Conservation (phyloP, 2,113 vertebrate genomes). For the Seriola dumerili region DNA sequence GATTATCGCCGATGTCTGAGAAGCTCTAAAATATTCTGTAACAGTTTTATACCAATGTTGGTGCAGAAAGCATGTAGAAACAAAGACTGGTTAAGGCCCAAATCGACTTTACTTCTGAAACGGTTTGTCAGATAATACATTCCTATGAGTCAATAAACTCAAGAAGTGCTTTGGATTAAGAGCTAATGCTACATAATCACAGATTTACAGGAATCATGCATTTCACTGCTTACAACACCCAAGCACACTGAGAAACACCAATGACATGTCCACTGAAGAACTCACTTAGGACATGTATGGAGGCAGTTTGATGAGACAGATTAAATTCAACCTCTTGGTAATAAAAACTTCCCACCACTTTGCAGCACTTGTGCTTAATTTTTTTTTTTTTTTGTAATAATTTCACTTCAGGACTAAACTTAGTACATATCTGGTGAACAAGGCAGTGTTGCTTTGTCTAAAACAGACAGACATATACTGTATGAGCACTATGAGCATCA, state of each 20-base stretch:
- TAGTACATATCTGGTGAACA: not conserved
- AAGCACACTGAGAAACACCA: slow-evolving; percentile 35
- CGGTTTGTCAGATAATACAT: slow-evolving; percentile 22
- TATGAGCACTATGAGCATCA: slow-evolving; percentile 8
- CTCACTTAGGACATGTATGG: slow-evolving; percentile 16
- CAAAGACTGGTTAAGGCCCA: not conserved
- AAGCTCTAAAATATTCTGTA: not conserved
- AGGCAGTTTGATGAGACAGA: slow-evolving; percentile 38
- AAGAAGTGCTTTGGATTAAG: slow-evolving; percentile 33
- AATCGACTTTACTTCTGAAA: slow-evolving; percentile 23
- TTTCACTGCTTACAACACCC: slow-evolving; percentile 47
- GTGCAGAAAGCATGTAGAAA: not conserved
- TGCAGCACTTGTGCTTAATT: slow-evolving; percentile 5
- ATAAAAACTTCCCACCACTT: slow-evolving; percentile 10
- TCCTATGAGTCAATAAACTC: not conserved
- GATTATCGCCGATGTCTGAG: not conserved
- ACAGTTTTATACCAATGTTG: not conserved
- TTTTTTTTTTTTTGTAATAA: slow-evolving; percentile 15
- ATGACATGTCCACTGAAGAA: slow-evolving; percentile 13
- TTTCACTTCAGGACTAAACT: slow-evolving; percentile 8
- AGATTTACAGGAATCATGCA: slow-evolving; percentile 56
- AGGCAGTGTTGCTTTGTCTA: slow-evolving; percentile 22
- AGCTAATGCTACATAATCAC: slow-evolving; percentile 41
- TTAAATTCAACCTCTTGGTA: slow-evolving; percentile 34
- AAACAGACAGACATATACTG: slow-evolving; percentile 40